These are phyloP conservation scores for Pitangus sulphuratus DNA, from an alignment of 2,797 vertebrate species.

Conservation along the genomic window DNA sequence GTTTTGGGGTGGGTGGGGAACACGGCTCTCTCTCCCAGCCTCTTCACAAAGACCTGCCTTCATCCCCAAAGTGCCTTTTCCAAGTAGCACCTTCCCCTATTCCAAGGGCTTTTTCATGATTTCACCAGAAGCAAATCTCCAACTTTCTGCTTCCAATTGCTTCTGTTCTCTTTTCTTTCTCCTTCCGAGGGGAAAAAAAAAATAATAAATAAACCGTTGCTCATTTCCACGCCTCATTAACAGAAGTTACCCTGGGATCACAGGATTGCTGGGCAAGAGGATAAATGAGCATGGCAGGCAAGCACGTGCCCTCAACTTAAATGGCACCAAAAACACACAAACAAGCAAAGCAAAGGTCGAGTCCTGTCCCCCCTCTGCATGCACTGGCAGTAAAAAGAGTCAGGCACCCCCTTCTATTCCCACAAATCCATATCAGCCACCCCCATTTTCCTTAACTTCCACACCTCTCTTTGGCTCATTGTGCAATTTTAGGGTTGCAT, in stretches of 20 bases:
- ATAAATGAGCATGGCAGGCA: background rate
- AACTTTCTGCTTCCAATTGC: rapidly evolving
- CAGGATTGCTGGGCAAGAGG: background rate
- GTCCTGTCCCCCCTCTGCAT: rapidly evolving
- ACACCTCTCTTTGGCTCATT: rapidly evolving
- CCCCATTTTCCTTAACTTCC: rapidly evolving
- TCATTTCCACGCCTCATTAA: background rate
- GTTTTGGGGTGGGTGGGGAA: background rate
- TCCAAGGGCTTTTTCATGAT: background rate
- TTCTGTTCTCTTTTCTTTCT: background rate
- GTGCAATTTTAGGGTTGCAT: too few species aligned
- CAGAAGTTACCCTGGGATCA: background rate
- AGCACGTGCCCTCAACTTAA: background rate
- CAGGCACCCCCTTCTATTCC: background rate
- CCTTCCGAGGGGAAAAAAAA: background rate
- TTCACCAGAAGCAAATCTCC: background rate
- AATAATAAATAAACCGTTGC: background rate
- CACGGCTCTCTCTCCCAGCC: background rate
- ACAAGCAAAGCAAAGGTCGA: background rate
- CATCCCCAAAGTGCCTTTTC: background rate
- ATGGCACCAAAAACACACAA: background rate
- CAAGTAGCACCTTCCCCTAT: background rate
- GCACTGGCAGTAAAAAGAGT: background rate
- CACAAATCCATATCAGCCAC: background rate
- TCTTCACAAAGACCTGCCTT: background rate